Percentiles rank a stretch among this genome's conserved stretches.
Evolutionary conservation across 2,113 vertebrate species (phyloP).

Genomic region (Trichomycterus rosablanca): DNA sequence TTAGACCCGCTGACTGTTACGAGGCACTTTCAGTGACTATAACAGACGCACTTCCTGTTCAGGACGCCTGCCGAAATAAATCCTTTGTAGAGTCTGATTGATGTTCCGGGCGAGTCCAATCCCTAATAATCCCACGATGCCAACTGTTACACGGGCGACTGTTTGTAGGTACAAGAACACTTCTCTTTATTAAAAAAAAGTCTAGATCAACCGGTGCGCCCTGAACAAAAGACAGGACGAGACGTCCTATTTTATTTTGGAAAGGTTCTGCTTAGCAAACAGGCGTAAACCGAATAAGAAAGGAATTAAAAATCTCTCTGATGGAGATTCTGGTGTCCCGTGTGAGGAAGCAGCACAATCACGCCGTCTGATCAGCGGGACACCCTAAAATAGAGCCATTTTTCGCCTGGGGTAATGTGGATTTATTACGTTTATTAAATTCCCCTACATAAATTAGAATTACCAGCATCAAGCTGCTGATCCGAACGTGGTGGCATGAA

Average conservation of each 20-base stretch:
- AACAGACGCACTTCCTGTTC: slow-evolving; percentile 25
- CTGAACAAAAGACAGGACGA: background rate
- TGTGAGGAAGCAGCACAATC: background rate
- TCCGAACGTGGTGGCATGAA: slow-evolving; percentile 60
- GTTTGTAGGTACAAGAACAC: too few relatives aligned
- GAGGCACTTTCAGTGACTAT: background rate
- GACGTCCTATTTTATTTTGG: background rate
- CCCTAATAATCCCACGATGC: background rate
- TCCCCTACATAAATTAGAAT: slow-evolving; percentile 55
- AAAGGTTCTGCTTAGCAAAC: background rate
- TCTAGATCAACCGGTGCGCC: background rate
- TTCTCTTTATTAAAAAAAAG: too few relatives aligned
- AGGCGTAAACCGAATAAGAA: slow-evolving; percentile 29
- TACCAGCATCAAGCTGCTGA: slow-evolving; percentile 50
- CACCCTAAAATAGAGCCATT: too few relatives aligned
- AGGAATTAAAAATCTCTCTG: slow-evolving; percentile 1
- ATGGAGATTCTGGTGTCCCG: background rate
- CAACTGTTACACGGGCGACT: background rate
- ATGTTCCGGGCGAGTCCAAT: background rate
- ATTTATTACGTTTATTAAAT: slow-evolving; percentile 51
- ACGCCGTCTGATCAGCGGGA: slow-evolving; percentile 7
- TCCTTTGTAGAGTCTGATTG: slow-evolving; percentile 6
- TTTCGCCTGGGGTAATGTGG: slow-evolving; percentile 47
- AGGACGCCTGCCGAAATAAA: background rate
- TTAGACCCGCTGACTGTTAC: slow-evolving; percentile 16